Conservation (phyloP, 2,888 invertebrate genomes). For the Amblyjoppa proteus region DNA sequence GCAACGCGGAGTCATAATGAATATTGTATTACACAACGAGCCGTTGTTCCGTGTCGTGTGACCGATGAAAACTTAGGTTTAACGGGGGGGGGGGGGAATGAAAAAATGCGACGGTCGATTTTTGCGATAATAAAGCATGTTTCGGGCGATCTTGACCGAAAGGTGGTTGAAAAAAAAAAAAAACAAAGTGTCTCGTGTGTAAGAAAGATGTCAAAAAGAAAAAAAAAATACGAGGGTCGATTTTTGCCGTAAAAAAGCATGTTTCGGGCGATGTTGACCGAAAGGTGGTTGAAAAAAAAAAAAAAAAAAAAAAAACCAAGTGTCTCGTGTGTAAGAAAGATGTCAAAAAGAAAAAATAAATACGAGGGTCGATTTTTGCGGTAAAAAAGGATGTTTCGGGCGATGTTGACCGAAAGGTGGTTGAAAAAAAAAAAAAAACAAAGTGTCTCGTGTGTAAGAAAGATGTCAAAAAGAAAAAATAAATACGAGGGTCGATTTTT, state of each 20-base stretch:
- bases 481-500: slow-evolving; percentile 12
- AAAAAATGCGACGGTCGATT: slow-evolving; percentile 7
- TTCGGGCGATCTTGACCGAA: slow-evolving; percentile 6
- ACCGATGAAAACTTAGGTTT: slow-evolving; percentile 51
- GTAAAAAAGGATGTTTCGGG: background rate
- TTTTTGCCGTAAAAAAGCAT: background rate
- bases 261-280: slow-evolving; percentile 2
- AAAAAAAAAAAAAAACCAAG: slow-evolving; percentile 24
- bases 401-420: slow-evolving; percentile 10
- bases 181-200: slow-evolving; percentile 12
- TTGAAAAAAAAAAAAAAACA: background rate
- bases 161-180: slow-evolving; percentile 7
- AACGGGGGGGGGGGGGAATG: slow-evolving; percentile 13
- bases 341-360: slow-evolving; percentile 9
- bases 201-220: slow-evolving; percentile 9
- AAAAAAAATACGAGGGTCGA: slow-evolving; percentile 10
- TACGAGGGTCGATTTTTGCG: slow-evolving; percentile 10
- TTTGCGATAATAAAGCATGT: background rate
- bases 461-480: slow-evolving; percentile 7
- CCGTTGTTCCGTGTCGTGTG: slow-evolving; percentile 65
- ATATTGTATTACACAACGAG: slow-evolving; percentile 70
- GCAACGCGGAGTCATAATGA: slow-evolving; percentile 66
- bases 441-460: slow-evolving; percentile 21
- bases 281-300: background rate
- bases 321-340: slow-evolving; percentile 12